Base-by-base conservation (phyloP, 2,888 invertebrate genomes). In the Spialia ferax region DNA sequence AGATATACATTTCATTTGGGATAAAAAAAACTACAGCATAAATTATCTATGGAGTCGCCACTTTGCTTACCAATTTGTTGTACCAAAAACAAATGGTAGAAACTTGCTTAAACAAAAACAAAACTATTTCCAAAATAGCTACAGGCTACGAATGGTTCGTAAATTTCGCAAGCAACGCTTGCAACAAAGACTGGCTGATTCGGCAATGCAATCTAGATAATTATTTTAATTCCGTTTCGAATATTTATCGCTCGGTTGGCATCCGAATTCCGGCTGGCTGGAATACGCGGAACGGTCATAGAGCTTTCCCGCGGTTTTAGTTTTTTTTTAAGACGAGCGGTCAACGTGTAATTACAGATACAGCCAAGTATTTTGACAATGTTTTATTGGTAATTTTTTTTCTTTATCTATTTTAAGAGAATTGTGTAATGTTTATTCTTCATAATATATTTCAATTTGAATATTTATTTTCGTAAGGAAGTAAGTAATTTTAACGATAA, bases 181-280 rank as follows among this genome's bases (percentile, higher is more conserved):
- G 66, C 66, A 67, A 61, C 66, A 67, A 67, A 67, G 66, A 61
- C 67, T 61, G 54, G 67, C 61, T 45, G 61, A 61, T 67, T 61
- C 74, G 75, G 70, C 75, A 79, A 80, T 86, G 85, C 86, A 87
- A 88, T 88, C 81, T 81, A 84, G 83, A 86, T 89, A 88, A 89
- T 89, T 88, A 91, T 88, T 88, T 88, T 87, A 88, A 89, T 88
- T 89, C 84, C 76, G 79, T 77, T 79, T 78, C 71, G 74, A 72
- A 72, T 73, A 77, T 77, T 78, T 77, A 74, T 76, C 74, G 75
- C 73, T 71, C 55, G 63, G 67, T 64, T 73, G 72, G 70, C 70
- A 76, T 75, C 73, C 69, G 69, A 74, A 74, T 75, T 75, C 74
- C 69, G 72, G 72, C 72, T 72, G 71, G 66, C 59, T 15, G 59